phyloP scores from a whole-genome alignment of 92 coral and sea anemone species.

The Diadumene lineata region DNA sequence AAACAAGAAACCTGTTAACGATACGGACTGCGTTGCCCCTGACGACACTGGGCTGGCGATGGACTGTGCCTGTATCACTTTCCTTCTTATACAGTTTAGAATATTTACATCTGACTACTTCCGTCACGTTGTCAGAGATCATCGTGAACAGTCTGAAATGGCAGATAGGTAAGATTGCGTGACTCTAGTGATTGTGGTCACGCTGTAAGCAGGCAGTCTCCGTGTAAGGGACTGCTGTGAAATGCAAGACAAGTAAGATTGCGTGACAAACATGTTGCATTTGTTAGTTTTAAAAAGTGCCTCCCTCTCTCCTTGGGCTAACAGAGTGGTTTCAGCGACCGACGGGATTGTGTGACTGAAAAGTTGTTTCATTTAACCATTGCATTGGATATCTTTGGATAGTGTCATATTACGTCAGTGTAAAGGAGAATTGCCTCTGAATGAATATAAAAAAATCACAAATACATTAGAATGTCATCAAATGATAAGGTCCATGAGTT shows the following conservation, averaged over 20 bases:
- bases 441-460: too few species aligned
- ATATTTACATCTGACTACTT: slow-evolving; percentile 90
- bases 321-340: background rate
- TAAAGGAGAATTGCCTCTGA: too few species aligned
- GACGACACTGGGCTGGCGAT: slow-evolving; percentile 97
- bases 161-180: slow-evolving; percentile 64
- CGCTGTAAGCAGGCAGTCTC: too few species aligned
- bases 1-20: slow-evolving; percentile 33
- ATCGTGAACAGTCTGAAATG: slow-evolving; percentile 90
- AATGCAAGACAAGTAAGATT: background rate
- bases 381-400: too few species aligned
- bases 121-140: slow-evolving; percentile 88
- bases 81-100: slow-evolving; percentile 83
- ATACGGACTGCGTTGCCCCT: slow-evolving; percentile 85
- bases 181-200: too few species aligned
- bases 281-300: too few species aligned
- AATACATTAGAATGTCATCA: too few species aligned
- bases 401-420: too few species aligned
- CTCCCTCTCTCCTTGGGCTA: background rate
- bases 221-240: background rate
- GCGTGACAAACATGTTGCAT: background rate
- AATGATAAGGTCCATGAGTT: too few species aligned
- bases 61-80: slow-evolving; percentile 97
- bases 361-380: background rate
- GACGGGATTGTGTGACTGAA: background rate